Evolutionary conservation across 2,797 vertebrate genomes (phyloP).

Genomic region (Threskiornis aethiopicus): DNA sequence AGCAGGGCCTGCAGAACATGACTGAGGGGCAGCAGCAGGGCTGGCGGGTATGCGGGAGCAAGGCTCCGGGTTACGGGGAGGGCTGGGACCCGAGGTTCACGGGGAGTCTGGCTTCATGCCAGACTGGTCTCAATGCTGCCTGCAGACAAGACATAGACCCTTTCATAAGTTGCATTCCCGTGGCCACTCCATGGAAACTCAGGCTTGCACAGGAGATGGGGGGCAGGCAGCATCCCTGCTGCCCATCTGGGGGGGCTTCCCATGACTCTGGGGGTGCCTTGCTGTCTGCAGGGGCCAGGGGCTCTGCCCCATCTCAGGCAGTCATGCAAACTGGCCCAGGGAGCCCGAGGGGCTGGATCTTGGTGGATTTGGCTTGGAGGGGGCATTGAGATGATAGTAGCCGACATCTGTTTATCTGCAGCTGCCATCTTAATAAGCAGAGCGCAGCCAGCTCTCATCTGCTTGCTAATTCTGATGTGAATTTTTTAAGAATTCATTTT

Average conservation of each 20-base stretch:
- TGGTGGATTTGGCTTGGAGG: slow-evolving; percentile 23
- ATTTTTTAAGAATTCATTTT: slow-evolving; percentile 60
- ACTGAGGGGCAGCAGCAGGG: background rate
- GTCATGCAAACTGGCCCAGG: fast-evolving
- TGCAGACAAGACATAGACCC: background rate
- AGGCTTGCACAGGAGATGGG: background rate
- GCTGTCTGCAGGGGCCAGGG: background rate
- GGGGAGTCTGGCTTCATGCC: background rate
- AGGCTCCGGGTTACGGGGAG: background rate
- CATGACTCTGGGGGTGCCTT: fast-evolving
- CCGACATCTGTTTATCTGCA: slow-evolving; percentile 58
- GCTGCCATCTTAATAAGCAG: slow-evolving; percentile 55
- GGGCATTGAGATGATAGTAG: slow-evolving; percentile 48
- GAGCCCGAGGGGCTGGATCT: background rate
- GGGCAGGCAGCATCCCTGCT: background rate
- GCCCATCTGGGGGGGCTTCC: background rate
- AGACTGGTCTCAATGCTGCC: background rate
- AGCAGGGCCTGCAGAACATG: fast-evolving
- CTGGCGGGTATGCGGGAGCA: fast-evolving
- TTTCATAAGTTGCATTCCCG: slow-evolving; percentile 22
- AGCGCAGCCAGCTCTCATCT: slow-evolving; percentile 13
- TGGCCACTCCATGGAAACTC: background rate
- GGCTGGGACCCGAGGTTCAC: background rate
- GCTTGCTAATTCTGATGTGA: slow-evolving; percentile 54
- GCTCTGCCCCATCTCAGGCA: background rate